Percentiles rank a stretch among this genome's conserved stretches.
Evolutionary conservation across 2,888 invertebrate genomes (phyloP).

Genomic region (Diaprepes abbreviatus): DNA sequence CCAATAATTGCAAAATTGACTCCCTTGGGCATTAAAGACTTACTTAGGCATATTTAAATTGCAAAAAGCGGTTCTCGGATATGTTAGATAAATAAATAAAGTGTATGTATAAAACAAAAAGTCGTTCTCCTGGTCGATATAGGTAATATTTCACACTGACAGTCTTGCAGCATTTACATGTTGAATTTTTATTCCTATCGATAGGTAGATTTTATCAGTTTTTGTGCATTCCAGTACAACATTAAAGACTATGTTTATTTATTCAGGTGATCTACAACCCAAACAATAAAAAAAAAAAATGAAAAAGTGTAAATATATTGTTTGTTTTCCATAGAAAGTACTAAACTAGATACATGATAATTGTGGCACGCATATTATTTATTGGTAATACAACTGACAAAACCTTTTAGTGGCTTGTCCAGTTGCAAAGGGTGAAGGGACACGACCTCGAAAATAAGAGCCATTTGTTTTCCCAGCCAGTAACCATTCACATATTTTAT

Average conservation of each 20-base stretch:
- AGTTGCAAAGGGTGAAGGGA: too few relatives aligned
- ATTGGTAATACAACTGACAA: too few relatives aligned
- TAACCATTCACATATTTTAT: too few relatives aligned
- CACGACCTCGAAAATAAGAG: too few relatives aligned
- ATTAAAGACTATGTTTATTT: background rate
- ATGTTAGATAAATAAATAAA: constrained; percentile 41
- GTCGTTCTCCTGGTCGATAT: constrained; percentile 22
- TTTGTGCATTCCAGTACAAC: constrained; percentile 10
- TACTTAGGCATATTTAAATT: constrained; percentile 41
- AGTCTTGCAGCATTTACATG: constrained; percentile 19
- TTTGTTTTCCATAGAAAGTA: too few relatives aligned
- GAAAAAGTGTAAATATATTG: too few relatives aligned
- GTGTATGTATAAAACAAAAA: constrained; percentile 26
- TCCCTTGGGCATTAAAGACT: constrained; percentile 34
- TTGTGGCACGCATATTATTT: too few relatives aligned
- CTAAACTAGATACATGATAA: too few relatives aligned
- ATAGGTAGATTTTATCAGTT: constrained; percentile 30
- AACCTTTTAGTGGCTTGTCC: too few relatives aligned
- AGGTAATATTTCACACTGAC: constrained; percentile 42
- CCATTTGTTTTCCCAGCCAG: too few relatives aligned
- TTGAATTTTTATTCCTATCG: background rate
- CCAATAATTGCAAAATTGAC: constrained; percentile 43
- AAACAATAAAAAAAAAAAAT: too few relatives aligned
- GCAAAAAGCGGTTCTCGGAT: constrained; percentile 31
- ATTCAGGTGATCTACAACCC: too few relatives aligned